These are phyloP conservation scores for Bufotes viridis DNA, from an alignment of 2,797 vertebrate species.

Conservation along the genomic window DNA sequence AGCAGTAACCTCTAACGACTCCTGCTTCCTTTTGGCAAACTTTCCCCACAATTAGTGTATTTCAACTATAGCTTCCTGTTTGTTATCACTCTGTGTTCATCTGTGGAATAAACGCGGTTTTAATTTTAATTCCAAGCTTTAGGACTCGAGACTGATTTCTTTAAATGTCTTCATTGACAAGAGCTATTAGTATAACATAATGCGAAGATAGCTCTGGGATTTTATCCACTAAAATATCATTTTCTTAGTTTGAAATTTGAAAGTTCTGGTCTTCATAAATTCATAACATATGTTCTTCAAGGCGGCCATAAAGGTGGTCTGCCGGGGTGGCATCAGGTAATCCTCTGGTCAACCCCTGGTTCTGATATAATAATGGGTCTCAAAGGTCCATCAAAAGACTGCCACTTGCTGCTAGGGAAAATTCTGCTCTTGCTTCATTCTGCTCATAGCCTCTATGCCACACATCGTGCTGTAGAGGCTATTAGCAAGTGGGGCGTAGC, in stretches of 20 bases:
- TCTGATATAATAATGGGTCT: too few species aligned
- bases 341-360: too few species aligned
- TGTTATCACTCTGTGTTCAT: neutral
- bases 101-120: neutral
- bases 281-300: too few species aligned
- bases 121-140: neutral
- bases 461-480: too few species aligned
- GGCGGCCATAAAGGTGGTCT: too few species aligned
- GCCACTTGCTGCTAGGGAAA: too few species aligned
- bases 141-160: neutral
- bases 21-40: conserved; percentile 12
- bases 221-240: neutral
- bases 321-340: too few species aligned
- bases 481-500: too few species aligned
- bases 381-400: too few species aligned
- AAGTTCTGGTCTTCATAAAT: neutral
- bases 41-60: conserved; percentile 19
- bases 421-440: too few species aligned
- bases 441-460: too few species aligned
- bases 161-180: neutral
- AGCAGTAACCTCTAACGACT: conserved; percentile 34
- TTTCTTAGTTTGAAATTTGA: neutral
- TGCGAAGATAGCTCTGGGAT: neutral
- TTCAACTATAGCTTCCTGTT: neutral
- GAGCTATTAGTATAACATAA: neutral